A percentile compares a stretch with the other conserved stretches of the same genome.
phyloP scores from a whole-genome alignment of 2,113 vertebrate genomes.

The Dasyprocta punctata region DNA sequence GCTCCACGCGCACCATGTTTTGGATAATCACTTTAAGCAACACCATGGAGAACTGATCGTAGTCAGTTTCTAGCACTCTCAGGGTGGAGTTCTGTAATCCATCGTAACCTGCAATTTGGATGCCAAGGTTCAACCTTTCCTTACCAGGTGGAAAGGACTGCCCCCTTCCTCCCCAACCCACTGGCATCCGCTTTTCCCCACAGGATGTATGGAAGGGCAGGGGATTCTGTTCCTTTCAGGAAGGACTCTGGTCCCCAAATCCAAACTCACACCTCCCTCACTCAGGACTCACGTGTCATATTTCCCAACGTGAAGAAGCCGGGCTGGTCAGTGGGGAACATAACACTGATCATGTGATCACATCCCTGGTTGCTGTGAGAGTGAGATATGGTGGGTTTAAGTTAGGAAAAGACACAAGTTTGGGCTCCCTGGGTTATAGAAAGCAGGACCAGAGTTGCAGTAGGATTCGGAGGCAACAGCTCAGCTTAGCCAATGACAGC shows the following conservation, averaged over 20 bases:
- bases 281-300: background rate
- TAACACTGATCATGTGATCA: background rate
- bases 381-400: background rate
- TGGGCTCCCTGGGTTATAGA: background rate
- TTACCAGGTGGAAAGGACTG: too few relatives aligned
- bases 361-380: background rate
- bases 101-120: background rate
- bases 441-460: background rate
- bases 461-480: background rate
- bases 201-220: background rate
- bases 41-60: background rate
- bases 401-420: background rate
- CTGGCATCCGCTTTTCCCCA: background rate
- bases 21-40: background rate
- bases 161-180: background rate
- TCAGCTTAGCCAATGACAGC: too few relatives aligned
- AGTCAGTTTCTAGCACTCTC: background rate
- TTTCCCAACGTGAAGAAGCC: background rate
- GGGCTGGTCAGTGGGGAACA: background rate
- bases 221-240: background rate
- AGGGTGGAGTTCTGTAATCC: background rate
- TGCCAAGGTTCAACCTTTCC: background rate
- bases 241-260: background rate
- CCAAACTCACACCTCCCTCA: background rate
- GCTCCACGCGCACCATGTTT: background rate